Evolutionary conservation across 2,113 vertebrate species (phyloP), one percentile per base, ranked within the genome.

Genomic region (Chloebia gouldiae): DNA sequence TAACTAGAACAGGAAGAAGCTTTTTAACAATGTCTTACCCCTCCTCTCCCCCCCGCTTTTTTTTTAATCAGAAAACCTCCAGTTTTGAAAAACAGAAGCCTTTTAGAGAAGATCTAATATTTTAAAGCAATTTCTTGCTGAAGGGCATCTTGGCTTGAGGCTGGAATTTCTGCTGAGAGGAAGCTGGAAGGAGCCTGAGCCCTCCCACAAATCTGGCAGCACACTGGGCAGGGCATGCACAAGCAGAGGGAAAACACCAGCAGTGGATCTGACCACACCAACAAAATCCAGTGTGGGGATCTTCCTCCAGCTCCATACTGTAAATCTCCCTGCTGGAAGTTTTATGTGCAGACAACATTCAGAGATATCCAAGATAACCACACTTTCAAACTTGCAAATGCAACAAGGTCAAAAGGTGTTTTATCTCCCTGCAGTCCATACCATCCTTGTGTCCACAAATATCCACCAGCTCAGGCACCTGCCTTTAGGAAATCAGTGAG

Each of bases 21-120:
- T 73, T 60, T 87, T 37, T 10, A 50, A 77, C 50, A 77, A 50
- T 10, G 6, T 16, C 28, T 40, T 15, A 13, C 16, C 21, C 44
- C 7, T 33, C 9, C 40, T n/a, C 5, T 9, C 4, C 17, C 9
- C 6, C 3, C 1, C 11, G 0, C 7, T 37, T 42, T 47, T 33
- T 39, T 39, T 81, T 42, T 15, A 4, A 22, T 51, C 30, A 69
- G 45, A 80, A 69, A 59, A 64, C 56, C 3, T n/a, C 25, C 25
- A 31, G 4, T 45, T 59, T 42, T 53, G 37, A 28, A 84, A 44
- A 88, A 53, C 7, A 6, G 54, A 93, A 88, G 37, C 14, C 42
- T 63, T 91, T 71, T 9, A 35, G 33, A 75, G 35, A 54, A 86
- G 66, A 77, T 16, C 24, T 1, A 57, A 6, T n/a, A 49, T 65